Percentiles rank a stretch among this genome's conserved stretches.
Evolutionary conservation across 2,797 vertebrate species (phyloP).

Genomic region (Geotrypetes seraphini): DNA sequence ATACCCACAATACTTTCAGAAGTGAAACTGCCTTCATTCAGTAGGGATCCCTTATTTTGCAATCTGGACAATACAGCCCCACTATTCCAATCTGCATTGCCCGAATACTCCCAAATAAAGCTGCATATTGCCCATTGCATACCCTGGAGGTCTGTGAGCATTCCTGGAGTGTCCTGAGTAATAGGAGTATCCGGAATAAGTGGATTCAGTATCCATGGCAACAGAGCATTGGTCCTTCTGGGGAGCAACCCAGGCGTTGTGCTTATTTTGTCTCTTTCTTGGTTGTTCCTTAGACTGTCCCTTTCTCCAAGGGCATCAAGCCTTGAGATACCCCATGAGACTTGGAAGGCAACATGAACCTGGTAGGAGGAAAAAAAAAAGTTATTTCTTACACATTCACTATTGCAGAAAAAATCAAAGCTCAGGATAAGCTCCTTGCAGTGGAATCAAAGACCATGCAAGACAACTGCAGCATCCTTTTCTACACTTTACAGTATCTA

Average conservation of each 20-base stretch:
- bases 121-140: constrained; percentile 32
- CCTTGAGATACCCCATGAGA: too few relatives aligned
- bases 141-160: constrained; percentile 87
- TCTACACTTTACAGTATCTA: too few relatives aligned
- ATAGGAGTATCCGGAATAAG: constrained; percentile 89
- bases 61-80: not conserved
- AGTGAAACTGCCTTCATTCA: not conserved
- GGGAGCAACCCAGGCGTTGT: not conserved
- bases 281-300: too few relatives aligned
- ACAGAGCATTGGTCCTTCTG: constrained; percentile 19
- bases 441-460: too few relatives aligned
- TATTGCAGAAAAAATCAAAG: too few relatives aligned
- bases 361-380: too few relatives aligned
- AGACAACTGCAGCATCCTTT: too few relatives aligned
- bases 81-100: not conserved
- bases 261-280: too few relatives aligned
- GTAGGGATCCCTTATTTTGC: fast-evolving
- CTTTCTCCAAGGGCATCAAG: too few relatives aligned
- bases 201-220: constrained; percentile 93
- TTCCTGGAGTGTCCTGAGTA: constrained; percentile 87
- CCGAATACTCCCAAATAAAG: fast-evolving
- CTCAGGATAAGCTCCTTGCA: too few relatives aligned
- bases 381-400: too few relatives aligned
- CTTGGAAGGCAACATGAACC: too few relatives aligned
- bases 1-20: not conserved